Conservation (phyloP, 1,140 invertebrate species). For the Conus ventricosus region DNA sequence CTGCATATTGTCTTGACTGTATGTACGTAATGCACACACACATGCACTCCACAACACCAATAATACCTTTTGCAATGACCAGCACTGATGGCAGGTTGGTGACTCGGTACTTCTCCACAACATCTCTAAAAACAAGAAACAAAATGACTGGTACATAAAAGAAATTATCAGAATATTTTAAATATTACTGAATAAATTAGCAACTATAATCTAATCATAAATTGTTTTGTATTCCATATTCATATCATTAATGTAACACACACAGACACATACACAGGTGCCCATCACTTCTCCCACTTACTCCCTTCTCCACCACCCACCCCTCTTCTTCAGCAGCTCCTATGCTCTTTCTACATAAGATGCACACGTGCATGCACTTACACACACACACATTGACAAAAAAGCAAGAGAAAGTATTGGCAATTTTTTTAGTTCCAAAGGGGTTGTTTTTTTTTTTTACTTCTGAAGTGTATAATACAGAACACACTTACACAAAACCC, state of each 20-base stretch:
- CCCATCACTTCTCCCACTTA: background rate
- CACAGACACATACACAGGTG: background rate
- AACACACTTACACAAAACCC: too few species aligned
- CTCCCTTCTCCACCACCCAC: background rate
- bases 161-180: background rate
- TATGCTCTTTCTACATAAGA: background rate
- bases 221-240: background rate
- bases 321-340: too few species aligned
- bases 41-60: background rate
- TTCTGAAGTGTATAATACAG: too few species aligned
- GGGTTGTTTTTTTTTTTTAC: too few species aligned
- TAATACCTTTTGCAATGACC: constrained; percentile 11
- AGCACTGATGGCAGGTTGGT: background rate
- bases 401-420: too few species aligned
- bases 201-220: too few species aligned
- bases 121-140: background rate
- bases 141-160: background rate
- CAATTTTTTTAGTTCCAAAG: too few species aligned
- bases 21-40: background rate
- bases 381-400: background rate
- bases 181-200: too few species aligned
- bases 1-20: background rate
- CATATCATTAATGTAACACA: background rate
- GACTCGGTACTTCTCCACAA: background rate
- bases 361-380: background rate